Evolutionary conservation across 2,888 invertebrate species (phyloP), one percentile per base, ranked within the genome.

Genomic region (Unio pictorum): DNA sequence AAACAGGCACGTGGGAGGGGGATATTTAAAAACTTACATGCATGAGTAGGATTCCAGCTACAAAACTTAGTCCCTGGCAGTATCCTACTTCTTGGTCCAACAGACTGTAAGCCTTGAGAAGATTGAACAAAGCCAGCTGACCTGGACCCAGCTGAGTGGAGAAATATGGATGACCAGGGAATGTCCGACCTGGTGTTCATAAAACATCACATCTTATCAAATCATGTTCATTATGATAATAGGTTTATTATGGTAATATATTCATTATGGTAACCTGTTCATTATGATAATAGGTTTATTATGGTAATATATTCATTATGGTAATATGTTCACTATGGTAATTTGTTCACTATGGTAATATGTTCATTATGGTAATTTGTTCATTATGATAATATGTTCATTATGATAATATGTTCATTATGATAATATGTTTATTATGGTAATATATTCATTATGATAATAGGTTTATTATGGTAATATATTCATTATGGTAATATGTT

Each of bases 11-110:
- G 15, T 3, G 3, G 15, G 15, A 3, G 45, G 45, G 45, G 0
- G 45, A 8, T 7, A 30, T 3, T 23, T 20, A 6, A 56, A 28
- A 66, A 82, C 95, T 94, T 90, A 97, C 97, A 91, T 99, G 98
- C 81, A 99, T 91, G 17, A 99, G 91, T 2, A 99, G 91, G 1
- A 98, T 94, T 18, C 97, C 98, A 73, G 97, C 98, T 3, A 98
- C 96, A 87, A 98, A 99, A 85, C 97, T 97, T 17, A 98, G 92
- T 0, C 98, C 98, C 91, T 99, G 98, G 81, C 98, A 98, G 90
- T 98, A 98, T 0, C 97, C 98, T 1, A 99, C 95, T 86, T 98
- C 96, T 1, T 95, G 94, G 90, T 99, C 98, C 57, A 98, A 90
- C 45, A 98, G 92, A 0, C 98, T 98, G 89, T 98, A 98, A 0